These are phyloP conservation scores for Tetraodon nigroviridis DNA, from an alignment of 2,113 vertebrate genomes.

Conservation along the genomic window DNA sequence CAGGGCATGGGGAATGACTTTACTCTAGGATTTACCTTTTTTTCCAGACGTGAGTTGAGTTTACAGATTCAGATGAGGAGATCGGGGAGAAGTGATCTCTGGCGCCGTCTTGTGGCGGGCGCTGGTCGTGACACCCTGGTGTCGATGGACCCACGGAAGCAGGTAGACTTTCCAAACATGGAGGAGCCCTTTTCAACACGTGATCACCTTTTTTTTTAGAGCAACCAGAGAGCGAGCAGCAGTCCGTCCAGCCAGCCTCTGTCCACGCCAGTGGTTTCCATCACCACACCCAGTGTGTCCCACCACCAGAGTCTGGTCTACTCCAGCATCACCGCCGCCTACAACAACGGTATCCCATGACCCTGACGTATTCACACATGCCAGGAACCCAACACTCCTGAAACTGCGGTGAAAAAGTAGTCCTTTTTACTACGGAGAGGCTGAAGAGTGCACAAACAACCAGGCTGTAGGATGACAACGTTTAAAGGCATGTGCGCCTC, in stretches of 20 bases:
- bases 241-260: conserved; percentile 83
- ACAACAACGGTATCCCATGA: conserved; percentile 79
- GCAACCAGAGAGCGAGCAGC: conserved; percentile 83
- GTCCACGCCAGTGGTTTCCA: conserved; percentile 90
- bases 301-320: conserved; percentile 85
- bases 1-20: too few species aligned
- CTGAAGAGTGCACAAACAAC: not conserved
- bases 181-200: not conserved
- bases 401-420: not conserved
- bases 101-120: conserved; percentile 53
- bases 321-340: conserved; percentile 83
- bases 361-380: not conserved
- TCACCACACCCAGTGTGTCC: conserved; percentile 88
- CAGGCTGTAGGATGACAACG: not conserved
- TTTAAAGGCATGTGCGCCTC: not conserved
- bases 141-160: not conserved
- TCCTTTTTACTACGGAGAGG: not conserved
- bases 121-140: not conserved
- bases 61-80: too few species aligned
- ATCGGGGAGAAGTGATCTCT: too few species aligned
- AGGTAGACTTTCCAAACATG: not conserved
- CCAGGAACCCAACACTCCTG: not conserved
- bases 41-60: too few species aligned
- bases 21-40: too few species aligned
- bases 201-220: conserved; percentile 58